Evolutionary conservation across 2,888 invertebrate species (phyloP).

Genomic region (Lysandra bellargus): DNA sequence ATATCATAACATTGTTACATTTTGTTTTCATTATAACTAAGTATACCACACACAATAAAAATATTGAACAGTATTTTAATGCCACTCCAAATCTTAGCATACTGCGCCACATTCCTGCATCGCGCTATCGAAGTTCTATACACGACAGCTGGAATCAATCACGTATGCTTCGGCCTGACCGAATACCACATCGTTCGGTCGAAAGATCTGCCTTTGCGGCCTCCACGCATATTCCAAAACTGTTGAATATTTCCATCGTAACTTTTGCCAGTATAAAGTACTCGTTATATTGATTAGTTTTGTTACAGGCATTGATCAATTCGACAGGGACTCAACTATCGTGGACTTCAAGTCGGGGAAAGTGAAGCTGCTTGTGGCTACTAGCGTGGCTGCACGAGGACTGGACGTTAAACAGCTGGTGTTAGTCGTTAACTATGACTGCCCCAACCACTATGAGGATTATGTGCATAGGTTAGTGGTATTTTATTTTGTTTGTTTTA

Average conservation of each 20-base stretch:
- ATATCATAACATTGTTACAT: too few species aligned
- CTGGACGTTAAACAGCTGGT: slow-evolving; percentile 99
- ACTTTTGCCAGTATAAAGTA: background rate
- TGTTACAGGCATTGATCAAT: slow-evolving; percentile 95
- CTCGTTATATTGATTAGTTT: slow-evolving; percentile 12
- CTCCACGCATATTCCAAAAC: background rate
- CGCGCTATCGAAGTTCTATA: too few species aligned
- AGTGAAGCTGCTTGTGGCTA: slow-evolving; percentile 95
- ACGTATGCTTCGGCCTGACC: too few species aligned
- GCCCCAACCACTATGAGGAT: slow-evolving; percentile 99
- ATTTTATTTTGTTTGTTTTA: too few species aligned
- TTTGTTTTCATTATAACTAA: too few species aligned
- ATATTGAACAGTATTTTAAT: too few species aligned
- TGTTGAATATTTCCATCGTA: background rate
- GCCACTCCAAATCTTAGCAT: too few species aligned
- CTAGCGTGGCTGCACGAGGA: slow-evolving; percentile 98
- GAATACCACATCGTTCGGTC: too few species aligned
- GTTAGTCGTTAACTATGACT: slow-evolving; percentile 98
- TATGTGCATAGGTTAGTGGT: slow-evolving; percentile 91
- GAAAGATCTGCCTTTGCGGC: too few species aligned
- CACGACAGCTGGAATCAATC: too few species aligned
- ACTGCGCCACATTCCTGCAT: too few species aligned
- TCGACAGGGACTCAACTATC: slow-evolving; percentile 98
- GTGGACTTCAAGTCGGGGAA: slow-evolving; percentile 98
- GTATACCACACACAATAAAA: too few species aligned